A percentile compares a stretch with the other conserved stretches of the same genome.
phyloP scores from a whole-genome alignment of 1,140 invertebrate genomes.

The Saccostrea cuccullata region DNA sequence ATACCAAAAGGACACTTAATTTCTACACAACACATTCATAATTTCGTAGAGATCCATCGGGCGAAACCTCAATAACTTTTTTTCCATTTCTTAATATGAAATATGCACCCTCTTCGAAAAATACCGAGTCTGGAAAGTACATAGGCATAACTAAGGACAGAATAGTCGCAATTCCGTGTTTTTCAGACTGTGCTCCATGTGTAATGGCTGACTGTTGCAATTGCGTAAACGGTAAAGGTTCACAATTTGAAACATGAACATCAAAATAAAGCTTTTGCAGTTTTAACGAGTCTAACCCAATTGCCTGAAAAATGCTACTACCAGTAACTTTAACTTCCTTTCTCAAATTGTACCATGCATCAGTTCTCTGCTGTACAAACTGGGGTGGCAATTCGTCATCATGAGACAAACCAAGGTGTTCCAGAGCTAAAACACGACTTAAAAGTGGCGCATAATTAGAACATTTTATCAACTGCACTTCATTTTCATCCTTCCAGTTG shows the following conservation, averaged over 20 bases:
- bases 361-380: not conserved
- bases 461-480: not conserved
- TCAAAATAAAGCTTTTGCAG: not conserved
- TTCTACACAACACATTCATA: not conserved
- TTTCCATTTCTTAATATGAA: not conserved
- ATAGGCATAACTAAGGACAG: not conserved
- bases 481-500: not conserved
- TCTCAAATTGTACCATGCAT: not conserved
- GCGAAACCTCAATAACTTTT: not conserved
- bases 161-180: not conserved
- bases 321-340: not conserved
- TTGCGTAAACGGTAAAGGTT: not conserved
- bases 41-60: not conserved
- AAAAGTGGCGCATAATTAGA: not conserved
- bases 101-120: not conserved
- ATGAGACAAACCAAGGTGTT: not conserved
- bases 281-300: not conserved
- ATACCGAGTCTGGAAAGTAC: not conserved
- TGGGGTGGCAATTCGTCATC: not conserved
- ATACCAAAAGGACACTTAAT: not conserved
- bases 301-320: not conserved
- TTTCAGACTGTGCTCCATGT: not conserved
- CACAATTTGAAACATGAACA: not conserved
- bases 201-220: not conserved
- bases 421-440: not conserved